These are phyloP conservation scores for Staurois parvus DNA, from an alignment of 2,797 vertebrate species.

Conservation along the genomic window DNA sequence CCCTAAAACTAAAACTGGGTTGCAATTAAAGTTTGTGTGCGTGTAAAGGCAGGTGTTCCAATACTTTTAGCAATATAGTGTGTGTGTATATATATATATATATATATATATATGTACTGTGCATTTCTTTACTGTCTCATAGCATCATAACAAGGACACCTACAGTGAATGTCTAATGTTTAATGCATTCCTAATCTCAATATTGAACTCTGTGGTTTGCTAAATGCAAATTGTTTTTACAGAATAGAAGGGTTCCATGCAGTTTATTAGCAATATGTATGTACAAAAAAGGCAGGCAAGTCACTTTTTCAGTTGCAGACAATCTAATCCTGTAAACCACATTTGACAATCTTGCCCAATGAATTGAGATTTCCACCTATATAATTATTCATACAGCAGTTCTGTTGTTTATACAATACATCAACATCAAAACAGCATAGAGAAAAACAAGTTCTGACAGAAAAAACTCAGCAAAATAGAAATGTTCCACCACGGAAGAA, in stretches of 20 bases:
- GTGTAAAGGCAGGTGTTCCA: too few species aligned
- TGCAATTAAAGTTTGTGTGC: too few species aligned
- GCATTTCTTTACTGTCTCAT: too few species aligned
- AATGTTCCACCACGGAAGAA: not conserved
- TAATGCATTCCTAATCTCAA: not conserved
- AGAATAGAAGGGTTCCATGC: not conserved
- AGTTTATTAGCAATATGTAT: slow-evolving; percentile 38
- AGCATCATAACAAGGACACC: not conserved
- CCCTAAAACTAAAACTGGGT: too few species aligned
- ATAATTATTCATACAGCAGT: slow-evolving; percentile 44
- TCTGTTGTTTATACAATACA: slow-evolving; percentile 49
- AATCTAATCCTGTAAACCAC: slow-evolving; percentile 32
- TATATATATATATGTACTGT: too few species aligned
- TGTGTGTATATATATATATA: too few species aligned
- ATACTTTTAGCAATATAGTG: too few species aligned
- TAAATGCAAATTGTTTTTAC: slow-evolving; percentile 22
- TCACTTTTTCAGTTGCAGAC: slow-evolving; percentile 27
- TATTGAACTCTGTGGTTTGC: not conserved
- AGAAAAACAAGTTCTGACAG: slow-evolving; percentile 38
- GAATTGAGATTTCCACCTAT: slow-evolving; percentile 43
- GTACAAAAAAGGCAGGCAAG: not conserved
- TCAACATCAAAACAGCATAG: slow-evolving; percentile 36
- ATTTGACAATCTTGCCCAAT: slow-evolving; percentile 25
- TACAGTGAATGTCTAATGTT: not conserved
- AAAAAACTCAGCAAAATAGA: not conserved